phyloP scores from a whole-genome alignment of 2,797 vertebrate genomes.

The Phataginus tricuspis region DNA sequence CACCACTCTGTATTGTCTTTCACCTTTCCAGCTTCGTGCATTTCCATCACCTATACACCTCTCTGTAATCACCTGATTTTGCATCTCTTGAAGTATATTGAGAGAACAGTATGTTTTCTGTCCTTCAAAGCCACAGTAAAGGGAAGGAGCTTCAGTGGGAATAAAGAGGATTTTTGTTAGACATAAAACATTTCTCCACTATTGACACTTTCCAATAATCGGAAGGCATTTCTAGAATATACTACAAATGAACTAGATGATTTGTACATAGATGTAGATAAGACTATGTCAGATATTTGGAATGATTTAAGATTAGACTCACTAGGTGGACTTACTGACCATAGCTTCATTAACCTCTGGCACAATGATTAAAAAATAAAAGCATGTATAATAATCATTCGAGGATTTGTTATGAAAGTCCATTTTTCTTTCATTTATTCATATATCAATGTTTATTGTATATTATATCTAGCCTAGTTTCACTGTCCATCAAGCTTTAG shows the following conservation, averaged over 20 bases:
- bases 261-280: background rate
- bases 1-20: background rate
- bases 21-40: background rate
- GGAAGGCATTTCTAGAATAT: background rate
- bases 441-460: background rate
- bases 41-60: background rate
- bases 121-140: background rate
- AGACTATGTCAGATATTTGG: background rate
- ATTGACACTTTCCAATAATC: background rate
- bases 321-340: background rate
- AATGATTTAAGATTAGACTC: background rate
- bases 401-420: background rate
- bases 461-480: background rate
- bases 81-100: background rate
- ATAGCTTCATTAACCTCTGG: background rate
- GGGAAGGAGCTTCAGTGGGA: background rate
- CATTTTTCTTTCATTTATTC: background rate
- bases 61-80: constrained; percentile 31
- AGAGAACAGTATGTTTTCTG: background rate
- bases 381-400: background rate
- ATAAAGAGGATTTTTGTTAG: constrained; percentile 28
- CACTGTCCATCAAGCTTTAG: background rate
- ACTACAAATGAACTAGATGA: background rate
- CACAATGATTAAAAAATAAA: background rate
- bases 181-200: background rate